Evolutionary conservation across 2,113 vertebrate genomes (phyloP), one percentile per base, ranked within the genome.

Genomic region (Murina feae): DNA sequence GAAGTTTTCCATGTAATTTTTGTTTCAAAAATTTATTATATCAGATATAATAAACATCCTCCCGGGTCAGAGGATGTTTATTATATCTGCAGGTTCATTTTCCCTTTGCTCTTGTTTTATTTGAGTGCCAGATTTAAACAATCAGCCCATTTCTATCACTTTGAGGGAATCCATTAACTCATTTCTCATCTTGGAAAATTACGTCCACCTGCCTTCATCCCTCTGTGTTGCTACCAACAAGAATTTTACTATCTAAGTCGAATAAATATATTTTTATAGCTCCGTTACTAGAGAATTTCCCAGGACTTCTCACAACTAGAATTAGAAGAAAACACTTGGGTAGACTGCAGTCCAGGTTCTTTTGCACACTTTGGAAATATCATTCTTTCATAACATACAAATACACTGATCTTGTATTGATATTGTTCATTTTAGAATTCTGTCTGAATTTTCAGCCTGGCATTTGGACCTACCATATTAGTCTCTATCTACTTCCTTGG

Each of bases 131-230:
- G 86, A 60, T 91, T 20, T 72, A 94, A 95, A 91, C 80, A 91
- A 95, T 83, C 55, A 84, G n/a, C 53, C 39, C 81, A 58, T 75
- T 90, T 89, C 81, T 21, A 63, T 71, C 23, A 72, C 58, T 93
- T 80, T 78, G 87, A 92, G 65, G 72, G 85, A 95, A 39, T 78
- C 53, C 66, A 72, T 95, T 89, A 90, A 63, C 65, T 96, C 87
- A 88, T 42, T 68, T 78, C 53, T 89, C n/a, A 60, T 44, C 55
- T 44, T 69, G 86, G 86, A 84, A 95, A 76, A 88, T 95, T 87
- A 92, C 23, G 30, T 95, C 53, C 51, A 82, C 72, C 60, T 88
- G 66, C 86, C 71, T 85, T 11, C 32, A 68, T 60, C 47, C 23
- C 42, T 65, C n/a, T 20, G 17, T 5, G 18, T 82, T 5, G 18